Conservation (phyloP, 1,140 invertebrate genomes). For the Chlorops oryzae region DNA sequence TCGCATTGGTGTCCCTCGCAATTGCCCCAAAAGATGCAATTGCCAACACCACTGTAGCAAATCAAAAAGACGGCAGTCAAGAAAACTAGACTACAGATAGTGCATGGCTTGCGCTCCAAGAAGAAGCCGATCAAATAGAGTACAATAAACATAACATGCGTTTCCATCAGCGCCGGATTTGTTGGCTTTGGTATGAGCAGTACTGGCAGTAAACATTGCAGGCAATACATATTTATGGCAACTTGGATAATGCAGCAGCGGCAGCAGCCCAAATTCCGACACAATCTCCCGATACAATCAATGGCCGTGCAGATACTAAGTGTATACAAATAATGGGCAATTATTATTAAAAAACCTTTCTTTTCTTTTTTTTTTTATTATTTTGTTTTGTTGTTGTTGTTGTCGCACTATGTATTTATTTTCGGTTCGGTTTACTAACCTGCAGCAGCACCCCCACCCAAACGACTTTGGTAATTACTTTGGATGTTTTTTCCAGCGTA, state of each 20-base stretch:
- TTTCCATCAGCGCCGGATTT: constrained; percentile 88
- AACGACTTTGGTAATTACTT: too few relatives aligned
- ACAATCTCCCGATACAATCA: too few relatives aligned
- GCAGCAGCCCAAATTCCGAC: too few relatives aligned
- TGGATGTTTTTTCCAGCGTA: too few relatives aligned
- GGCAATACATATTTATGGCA: constrained; percentile 79
- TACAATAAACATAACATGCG: constrained; percentile 94
- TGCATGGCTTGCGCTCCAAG: constrained; percentile 91
- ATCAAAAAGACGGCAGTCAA: constrained; percentile 85
- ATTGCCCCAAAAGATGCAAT: constrained; percentile 86
- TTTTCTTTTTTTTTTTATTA: too few relatives aligned
- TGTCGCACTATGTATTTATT: too few relatives aligned
- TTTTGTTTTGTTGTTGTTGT: too few relatives aligned
- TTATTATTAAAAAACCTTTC: too few relatives aligned
- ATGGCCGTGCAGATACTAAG: too few relatives aligned
- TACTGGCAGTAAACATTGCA: constrained; percentile 96
- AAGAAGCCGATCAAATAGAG: constrained; percentile 91
- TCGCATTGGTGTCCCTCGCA: constrained; percentile 70
- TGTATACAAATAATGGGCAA: too few relatives aligned
- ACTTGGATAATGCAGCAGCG: background rate
- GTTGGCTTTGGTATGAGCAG: constrained; percentile 93
- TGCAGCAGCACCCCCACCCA: too few relatives aligned
- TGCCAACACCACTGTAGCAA: constrained; percentile 92
- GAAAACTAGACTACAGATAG: constrained; percentile 92
- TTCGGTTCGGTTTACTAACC: too few relatives aligned